These are phyloP conservation scores for Synaphobranchus kaupii DNA, from an alignment of 2,797 vertebrate genomes.

Conservation along the genomic window DNA sequence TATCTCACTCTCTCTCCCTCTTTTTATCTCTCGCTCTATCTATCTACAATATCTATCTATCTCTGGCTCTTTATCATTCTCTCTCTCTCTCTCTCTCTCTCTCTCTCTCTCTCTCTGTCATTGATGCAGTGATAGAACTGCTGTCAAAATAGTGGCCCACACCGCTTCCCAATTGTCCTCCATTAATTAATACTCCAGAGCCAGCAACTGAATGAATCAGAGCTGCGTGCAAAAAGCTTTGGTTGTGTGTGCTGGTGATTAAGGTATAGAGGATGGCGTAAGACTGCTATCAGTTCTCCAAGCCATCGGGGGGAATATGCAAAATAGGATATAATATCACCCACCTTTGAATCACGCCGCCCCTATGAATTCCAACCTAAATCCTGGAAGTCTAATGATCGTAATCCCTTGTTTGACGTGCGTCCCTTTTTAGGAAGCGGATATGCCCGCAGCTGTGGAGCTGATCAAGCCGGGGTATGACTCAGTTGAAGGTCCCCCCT, in stretches of 20 bases:
- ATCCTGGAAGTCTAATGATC: neutral
- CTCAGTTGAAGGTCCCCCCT: neutral
- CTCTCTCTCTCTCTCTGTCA: neutral
- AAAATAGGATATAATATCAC: neutral
- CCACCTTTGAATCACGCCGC: neutral
- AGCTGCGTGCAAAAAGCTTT: neutral
- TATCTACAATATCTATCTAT: neutral
- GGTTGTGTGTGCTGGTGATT: conserved; percentile 20
- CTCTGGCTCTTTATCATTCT: neutral
- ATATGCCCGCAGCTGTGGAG: neutral
- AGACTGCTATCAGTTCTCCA: neutral
- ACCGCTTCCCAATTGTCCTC: conserved; percentile 18
- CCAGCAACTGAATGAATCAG: conserved; percentile 24
- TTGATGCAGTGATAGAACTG: neutral
- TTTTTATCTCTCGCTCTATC: neutral
- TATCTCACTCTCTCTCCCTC: too few species aligned
- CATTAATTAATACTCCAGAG: conserved; percentile 36
- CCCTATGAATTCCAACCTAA: neutral
- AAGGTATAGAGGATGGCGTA: neutral
- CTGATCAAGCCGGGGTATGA: neutral
- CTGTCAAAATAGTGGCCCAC: conserved; percentile 1
- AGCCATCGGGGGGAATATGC: neutral
- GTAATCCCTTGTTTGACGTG: neutral
- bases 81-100: neutral
- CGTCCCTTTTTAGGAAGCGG: neutral